Percentiles rank a stretch among this genome's conserved stretches.
Evolutionary conservation across 2,113 vertebrate species (phyloP).

Genomic region (Cebus imitator): DNA sequence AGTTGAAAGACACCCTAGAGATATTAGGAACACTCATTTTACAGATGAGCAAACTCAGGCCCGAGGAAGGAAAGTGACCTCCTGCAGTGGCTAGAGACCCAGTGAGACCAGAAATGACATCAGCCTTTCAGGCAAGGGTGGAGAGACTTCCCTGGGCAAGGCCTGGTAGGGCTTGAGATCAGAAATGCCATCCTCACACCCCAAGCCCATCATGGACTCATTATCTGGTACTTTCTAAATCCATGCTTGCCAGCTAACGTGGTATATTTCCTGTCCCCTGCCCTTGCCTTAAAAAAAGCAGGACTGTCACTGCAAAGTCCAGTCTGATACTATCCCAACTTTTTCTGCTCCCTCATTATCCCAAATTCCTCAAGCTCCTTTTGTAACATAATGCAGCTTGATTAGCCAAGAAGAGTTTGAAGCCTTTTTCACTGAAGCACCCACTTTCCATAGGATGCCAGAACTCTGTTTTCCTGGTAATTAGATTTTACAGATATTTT

Average conservation of each 20-base stretch:
- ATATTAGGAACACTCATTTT: neutral
- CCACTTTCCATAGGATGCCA: slow-evolving; percentile 68
- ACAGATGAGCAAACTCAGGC: neutral
- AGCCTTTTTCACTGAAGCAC: slow-evolving; percentile 56
- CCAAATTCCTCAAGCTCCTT: slow-evolving; percentile 25
- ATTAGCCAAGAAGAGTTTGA: slow-evolving; percentile 57
- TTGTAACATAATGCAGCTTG: slow-evolving; percentile 63
- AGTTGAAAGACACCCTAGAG: neutral
- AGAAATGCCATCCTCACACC: neutral
- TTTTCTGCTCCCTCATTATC: slow-evolving; percentile 18
- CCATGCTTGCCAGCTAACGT: neutral
- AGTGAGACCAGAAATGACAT: neutral
- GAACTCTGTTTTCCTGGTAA: slow-evolving; percentile 75
- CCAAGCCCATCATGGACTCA: neutral
- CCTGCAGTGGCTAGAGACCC: neutral
- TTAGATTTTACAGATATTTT: slow-evolving; percentile 79
- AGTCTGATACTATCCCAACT: slow-evolving; percentile 35
- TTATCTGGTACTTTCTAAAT: slow-evolving; percentile 19
- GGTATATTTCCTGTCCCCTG: slow-evolving; percentile 3
- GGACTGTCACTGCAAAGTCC: neutral
- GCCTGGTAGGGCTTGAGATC: neutral
- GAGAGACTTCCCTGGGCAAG: neutral
- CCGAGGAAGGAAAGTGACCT: neutral
- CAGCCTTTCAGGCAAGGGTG: neutral
- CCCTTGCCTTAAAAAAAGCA: slow-evolving; percentile 50